A percentile compares a stretch with the other conserved stretches of the same genome.
These are phyloP conservation scores for Sterna hirundo DNA, from an alignment of 2,113 vertebrate species.

Conservation along the genomic window DNA sequence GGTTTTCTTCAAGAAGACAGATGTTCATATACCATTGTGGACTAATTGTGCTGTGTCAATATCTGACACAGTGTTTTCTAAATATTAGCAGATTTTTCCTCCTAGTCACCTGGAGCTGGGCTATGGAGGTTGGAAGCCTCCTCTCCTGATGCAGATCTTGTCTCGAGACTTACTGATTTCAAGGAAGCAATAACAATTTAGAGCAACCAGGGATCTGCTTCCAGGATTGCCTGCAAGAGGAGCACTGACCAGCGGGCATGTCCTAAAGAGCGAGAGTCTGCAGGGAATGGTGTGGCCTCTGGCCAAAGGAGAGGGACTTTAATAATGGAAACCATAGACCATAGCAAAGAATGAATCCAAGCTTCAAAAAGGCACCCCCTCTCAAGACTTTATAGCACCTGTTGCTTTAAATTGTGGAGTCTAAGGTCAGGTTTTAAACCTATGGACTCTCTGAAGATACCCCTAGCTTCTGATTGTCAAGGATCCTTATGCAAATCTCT, in stretches of 20 bases:
- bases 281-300: background rate
- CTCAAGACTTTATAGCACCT: background rate
- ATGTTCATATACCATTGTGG: background rate
- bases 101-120: background rate
- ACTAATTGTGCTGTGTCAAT: background rate
- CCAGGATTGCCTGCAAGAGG: background rate
- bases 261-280: background rate
- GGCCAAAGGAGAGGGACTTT: background rate
- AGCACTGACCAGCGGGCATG: background rate
- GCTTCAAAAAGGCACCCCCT: background rate
- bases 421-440: background rate
- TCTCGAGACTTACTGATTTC: background rate
- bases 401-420: background rate
- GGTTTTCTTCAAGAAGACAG: background rate
- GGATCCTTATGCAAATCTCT: background rate
- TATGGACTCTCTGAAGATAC: background rate
- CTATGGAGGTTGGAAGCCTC: background rate
- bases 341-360: background rate
- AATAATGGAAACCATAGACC: background rate
- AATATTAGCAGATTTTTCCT: background rate
- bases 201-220: background rate
- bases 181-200: background rate
- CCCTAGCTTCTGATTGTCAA: background rate
- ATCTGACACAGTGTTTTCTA: background rate
- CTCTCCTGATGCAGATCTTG: background rate